Percentiles rank a stretch among this genome's conserved stretches.
phyloP scores from a whole-genome alignment of 2,797 vertebrate species.

The Ispidina picta region DNA sequence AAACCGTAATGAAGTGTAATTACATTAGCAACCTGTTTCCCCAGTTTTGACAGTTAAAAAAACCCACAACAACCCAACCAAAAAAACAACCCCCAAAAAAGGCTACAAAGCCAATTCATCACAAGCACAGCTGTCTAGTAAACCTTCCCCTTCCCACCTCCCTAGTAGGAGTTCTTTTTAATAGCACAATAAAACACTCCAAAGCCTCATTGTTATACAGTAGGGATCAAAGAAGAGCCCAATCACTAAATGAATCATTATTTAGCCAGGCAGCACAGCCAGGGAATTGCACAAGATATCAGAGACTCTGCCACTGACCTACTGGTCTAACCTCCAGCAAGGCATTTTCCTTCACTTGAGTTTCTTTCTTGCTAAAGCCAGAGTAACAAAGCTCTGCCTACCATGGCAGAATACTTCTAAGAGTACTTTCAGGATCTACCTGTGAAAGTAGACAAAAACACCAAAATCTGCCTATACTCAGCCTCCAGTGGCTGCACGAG shows the following conservation, averaged over 20 bases:
- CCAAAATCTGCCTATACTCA: neutral
- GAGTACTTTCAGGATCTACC: neutral
- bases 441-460: neutral
- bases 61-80: neutral
- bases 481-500: neutral
- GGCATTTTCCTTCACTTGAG: neutral
- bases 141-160: conserved; percentile 40
- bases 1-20: conserved; percentile 13
- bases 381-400: neutral
- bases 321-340: neutral
- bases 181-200: conserved; percentile 68
- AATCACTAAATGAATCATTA: conserved; percentile 64
- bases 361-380: neutral
- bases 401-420: neutral
- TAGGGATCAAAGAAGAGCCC: conserved; percentile 47
- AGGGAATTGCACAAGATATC: neutral
- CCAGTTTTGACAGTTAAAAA: neutral
- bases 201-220: conserved; percentile 53
- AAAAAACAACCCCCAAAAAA: neutral
- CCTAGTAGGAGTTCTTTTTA: conserved; percentile 57
- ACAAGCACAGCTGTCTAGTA: conserved; percentile 41
- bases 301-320: neutral
- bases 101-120: conserved; percentile 25
- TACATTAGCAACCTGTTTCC: neutral
- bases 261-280: neutral